Evolutionary conservation across 2,888 invertebrate species (phyloP), one percentile per base, ranked within the genome.

Genomic region (Sinodicranocentrus sp.): DNA sequence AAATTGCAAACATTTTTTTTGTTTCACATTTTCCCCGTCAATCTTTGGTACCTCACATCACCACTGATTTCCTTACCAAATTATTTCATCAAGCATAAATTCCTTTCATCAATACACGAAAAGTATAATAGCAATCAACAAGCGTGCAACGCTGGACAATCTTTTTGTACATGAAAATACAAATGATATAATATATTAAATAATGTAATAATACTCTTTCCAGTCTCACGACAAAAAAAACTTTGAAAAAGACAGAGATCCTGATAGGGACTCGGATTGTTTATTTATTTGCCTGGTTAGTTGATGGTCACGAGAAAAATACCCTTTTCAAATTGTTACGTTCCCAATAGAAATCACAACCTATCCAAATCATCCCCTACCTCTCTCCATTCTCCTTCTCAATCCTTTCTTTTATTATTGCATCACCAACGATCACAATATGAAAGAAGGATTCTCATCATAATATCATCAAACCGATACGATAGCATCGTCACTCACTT

Each of bases 401-500:
- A 79, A 72, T 79, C 79, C 79, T 79, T 71, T 79, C 78, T 48
- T 23, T 72, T 68, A 48, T 78, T 59, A 77, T 78, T 78, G 71
- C 79, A 72, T 79, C 79, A 71, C 65, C 19, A 76, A 48, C 79
- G 15, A 76, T 65, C 13, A 57, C 23, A 21, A 43, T 57, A 63
- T 26, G 43, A 61, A 61, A 33, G 2, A 26, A 68, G 28, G 33
- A 78, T 79, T 72, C 72, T 63, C 79, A 79, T 79, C 65, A 72
- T 72, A 77, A 72, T 72, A 77, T 77, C 63, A 75, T 72, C 79
- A 79, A 79, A 54, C 79, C 52, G 54, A 79, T 72, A 79, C n/a
- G 52, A 71, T 33, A 25, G 48, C 21, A 68, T 25, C 48, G 48
- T 43, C 68, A 44, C 25, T 13, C 39, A 21, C 63, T 33, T 19